Evolutionary conservation across 2,113 vertebrate species (phyloP).

Genomic region (Butorides virescens): DNA sequence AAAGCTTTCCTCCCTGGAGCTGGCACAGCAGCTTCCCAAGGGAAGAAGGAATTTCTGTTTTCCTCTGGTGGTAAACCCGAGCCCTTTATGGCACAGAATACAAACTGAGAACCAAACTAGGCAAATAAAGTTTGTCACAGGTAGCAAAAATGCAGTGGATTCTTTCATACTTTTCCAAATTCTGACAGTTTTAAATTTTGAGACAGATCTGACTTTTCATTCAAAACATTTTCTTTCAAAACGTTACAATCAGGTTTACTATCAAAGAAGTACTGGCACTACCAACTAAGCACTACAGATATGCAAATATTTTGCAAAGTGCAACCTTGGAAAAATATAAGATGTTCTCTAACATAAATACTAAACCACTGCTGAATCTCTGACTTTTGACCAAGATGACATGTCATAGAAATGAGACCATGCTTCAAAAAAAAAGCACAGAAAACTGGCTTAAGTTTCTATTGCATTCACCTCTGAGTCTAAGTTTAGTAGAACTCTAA

Average conservation of each 20-base stretch:
- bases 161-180: not conserved
- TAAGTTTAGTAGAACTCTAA: not conserved
- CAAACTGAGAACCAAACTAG: not conserved
- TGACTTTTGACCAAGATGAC: not conserved
- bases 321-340: not conserved
- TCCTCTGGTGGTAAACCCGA: not conserved
- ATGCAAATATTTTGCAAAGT: not conserved
- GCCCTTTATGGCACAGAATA: not conserved
- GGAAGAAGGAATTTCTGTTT: not conserved
- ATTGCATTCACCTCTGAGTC: not conserved
- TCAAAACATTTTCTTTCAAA: not conserved
- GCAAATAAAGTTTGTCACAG: not conserved
- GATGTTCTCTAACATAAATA: not conserved
- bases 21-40: not conserved
- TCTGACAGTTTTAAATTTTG: not conserved
- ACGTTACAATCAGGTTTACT: not conserved
- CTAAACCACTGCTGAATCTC: not conserved
- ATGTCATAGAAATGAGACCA: not conserved
- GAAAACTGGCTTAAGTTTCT: not conserved
- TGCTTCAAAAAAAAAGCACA: not conserved
- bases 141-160: not conserved
- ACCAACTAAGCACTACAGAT: not conserved
- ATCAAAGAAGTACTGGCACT: not conserved
- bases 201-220: not conserved
- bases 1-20: not conserved